These are phyloP conservation scores for Protobothrops flavoviridis DNA, from an alignment of 2,113 vertebrate species.

Conservation along the genomic window DNA sequence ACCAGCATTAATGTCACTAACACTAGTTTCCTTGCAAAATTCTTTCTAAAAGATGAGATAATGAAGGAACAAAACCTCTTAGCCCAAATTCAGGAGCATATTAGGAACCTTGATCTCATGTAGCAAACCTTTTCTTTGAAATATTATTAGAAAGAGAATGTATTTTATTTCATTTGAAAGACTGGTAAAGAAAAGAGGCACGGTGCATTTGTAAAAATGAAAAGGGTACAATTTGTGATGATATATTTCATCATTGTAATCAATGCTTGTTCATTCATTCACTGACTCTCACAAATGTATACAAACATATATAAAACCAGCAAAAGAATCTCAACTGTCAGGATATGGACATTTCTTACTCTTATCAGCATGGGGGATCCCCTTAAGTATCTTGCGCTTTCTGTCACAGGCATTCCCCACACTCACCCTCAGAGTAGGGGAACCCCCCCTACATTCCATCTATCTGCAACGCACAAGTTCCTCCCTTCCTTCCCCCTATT, in stretches of 20 bases:
- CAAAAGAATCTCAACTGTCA: neutral
- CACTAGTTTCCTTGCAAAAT: neutral
- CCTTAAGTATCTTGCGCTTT: too few species aligned
- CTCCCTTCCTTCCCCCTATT: too few species aligned
- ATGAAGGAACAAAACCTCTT: neutral
- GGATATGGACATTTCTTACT: neutral
- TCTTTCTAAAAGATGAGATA: neutral
- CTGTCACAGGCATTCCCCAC: too few species aligned
- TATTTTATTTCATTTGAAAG: neutral
- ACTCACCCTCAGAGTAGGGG: too few species aligned
- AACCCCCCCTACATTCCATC: too few species aligned
- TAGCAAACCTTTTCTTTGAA: neutral
- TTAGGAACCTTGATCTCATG: neutral
- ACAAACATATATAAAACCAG: neutral
- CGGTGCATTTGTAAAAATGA: neutral
- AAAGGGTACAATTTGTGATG: neutral
- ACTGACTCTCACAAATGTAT: neutral
- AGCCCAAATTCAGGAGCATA: neutral
- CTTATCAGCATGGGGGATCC: too few species aligned
- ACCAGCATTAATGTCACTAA: neutral
- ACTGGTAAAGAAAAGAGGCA: neutral
- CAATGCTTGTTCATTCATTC: neutral
- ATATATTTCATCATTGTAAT: neutral
- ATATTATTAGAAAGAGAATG: neutral
- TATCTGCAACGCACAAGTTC: too few species aligned